These are phyloP conservation scores for Lampris megalopsis DNA, from an alignment of 2,113 vertebrate genomes.

Conservation along the genomic window DNA sequence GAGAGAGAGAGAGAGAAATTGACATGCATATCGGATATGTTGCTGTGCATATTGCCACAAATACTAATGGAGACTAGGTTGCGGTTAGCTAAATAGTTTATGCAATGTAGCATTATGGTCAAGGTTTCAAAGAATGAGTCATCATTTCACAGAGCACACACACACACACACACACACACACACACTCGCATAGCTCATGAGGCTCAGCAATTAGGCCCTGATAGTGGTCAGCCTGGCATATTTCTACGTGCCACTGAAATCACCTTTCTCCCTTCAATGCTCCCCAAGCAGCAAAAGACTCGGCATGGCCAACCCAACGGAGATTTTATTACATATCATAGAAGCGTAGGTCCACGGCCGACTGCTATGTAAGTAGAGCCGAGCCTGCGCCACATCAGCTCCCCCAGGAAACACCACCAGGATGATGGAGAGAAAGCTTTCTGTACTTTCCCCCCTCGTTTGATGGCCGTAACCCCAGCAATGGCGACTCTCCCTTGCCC, in stretches of 20 bases:
- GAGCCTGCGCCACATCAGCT: constrained; percentile 47
- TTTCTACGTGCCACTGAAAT: background rate
- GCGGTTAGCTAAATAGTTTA: constrained; percentile 33
- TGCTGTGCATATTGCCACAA: constrained; percentile 50
- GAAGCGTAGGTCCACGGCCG: constrained; percentile 32
- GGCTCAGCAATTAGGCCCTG: background rate
- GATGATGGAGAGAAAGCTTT: constrained; percentile 37
- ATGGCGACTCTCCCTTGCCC: constrained; percentile 38
- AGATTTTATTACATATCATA: constrained; percentile 55
- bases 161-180: constrained; percentile 2
- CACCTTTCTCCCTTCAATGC: background rate
- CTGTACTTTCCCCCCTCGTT: constrained; percentile 8
- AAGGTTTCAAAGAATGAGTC: constrained; percentile 11
- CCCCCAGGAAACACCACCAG: constrained; percentile 57
- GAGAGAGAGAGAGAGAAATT: constrained; percentile 69
- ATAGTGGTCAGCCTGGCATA: background rate
- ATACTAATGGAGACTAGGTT: constrained; percentile 52
- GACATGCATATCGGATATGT: constrained; percentile 68
- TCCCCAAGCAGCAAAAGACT: background rate
- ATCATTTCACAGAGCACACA: constrained; percentile 30
- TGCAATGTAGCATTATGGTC: background rate
- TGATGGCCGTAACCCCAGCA: constrained; percentile 42
- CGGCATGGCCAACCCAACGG: constrained; percentile 27
- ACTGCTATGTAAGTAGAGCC: constrained; percentile 50
- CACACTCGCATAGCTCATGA: background rate